Percentiles rank a stretch among this genome's conserved stretches.
Evolutionary conservation across 2,797 vertebrate genomes (phyloP).

Genomic region (Sarcoramphus papa): DNA sequence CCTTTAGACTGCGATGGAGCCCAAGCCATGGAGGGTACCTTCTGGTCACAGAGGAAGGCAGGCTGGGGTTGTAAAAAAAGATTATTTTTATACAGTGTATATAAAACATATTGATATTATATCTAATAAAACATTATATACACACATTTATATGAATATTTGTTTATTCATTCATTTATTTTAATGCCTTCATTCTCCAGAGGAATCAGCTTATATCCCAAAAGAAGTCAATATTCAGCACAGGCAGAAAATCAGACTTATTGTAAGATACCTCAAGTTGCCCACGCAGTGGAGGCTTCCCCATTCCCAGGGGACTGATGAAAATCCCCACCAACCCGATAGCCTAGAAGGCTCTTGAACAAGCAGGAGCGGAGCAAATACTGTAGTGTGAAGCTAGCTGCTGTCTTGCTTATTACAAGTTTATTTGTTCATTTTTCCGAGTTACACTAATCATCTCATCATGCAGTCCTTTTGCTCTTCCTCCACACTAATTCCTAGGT

Average conservation of each 20-base stretch:
- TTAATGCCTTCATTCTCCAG: not conserved
- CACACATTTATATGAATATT: not conserved
- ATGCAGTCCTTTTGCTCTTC: not conserved
- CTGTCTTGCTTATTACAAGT: not conserved
- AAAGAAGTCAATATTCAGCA: not conserved
- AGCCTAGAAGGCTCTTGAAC: not conserved
- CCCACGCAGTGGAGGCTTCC: fast-evolving
- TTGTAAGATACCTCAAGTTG: not conserved
- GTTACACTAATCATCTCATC: not conserved
- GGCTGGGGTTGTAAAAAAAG: not conserved
- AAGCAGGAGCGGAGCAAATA: not conserved
- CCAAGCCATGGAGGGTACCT: not conserved
- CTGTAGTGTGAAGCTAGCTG: not conserved
- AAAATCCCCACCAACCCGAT: not conserved
- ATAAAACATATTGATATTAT: not conserved
- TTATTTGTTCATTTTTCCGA: not conserved
- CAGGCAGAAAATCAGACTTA: not conserved
- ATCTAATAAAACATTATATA: not conserved
- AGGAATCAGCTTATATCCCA: not conserved
- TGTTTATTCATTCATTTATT: not conserved
- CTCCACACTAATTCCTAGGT: not conserved
- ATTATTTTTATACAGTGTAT: not conserved
- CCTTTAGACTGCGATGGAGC: not conserved
- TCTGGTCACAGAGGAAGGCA: not conserved
- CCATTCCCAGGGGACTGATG: not conserved